phyloP scores from a whole-genome alignment of 2,888 invertebrate genomes.

The Antheraea assamensis region DNA sequence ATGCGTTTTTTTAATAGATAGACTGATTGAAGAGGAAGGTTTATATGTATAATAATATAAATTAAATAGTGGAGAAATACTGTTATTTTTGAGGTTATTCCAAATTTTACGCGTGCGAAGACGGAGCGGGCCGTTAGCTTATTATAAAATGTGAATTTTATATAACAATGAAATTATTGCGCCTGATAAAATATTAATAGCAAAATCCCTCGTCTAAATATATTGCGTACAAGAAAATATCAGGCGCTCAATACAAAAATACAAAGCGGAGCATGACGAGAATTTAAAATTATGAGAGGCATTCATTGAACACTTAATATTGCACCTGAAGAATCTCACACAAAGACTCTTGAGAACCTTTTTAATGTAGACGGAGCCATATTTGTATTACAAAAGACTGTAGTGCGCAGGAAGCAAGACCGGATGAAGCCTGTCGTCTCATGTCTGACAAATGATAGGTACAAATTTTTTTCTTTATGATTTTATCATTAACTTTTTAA shows the following conservation, averaged over 20 bases:
- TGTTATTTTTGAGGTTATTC: no score
- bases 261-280: constrained; percentile 20
- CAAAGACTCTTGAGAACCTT: constrained; percentile 30
- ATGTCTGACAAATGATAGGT: constrained; percentile 29
- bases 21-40: no score
- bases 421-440: constrained; percentile 34
- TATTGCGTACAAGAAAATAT: constrained; percentile 30
- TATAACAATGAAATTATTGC: not conserved
- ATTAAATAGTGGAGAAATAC: no score
- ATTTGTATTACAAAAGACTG: constrained; percentile 15
- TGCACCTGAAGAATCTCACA: constrained; percentile 26
- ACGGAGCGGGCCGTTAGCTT: no score
- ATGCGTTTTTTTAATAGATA: no score
- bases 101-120: no score
- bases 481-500: constrained; percentile 10
- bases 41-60: no score
- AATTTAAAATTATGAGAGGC: constrained; percentile 29
- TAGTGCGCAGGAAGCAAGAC: constrained; percentile 23
- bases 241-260: constrained; percentile 26
- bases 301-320: constrained; percentile 26
- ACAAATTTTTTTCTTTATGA: constrained; percentile 15
- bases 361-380: constrained; percentile 27
- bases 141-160: not conserved
- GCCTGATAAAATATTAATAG: not conserved
- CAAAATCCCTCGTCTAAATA: not conserved